These are phyloP conservation scores for Sardinella longiceps DNA, from an alignment of 2,797 vertebrate genomes.

Conservation along the genomic window DNA sequence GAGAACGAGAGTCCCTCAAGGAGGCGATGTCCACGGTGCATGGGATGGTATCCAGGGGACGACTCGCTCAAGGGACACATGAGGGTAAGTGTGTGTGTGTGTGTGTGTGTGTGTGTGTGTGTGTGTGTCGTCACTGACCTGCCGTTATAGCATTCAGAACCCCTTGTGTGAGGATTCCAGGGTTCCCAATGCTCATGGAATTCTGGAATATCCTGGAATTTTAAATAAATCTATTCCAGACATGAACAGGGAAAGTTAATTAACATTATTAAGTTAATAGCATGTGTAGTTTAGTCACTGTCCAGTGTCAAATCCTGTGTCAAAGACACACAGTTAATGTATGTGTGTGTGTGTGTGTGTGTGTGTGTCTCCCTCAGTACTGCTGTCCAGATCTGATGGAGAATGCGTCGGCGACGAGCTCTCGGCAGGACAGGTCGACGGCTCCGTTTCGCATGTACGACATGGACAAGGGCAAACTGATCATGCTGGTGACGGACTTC, in stretches of 20 bases:
- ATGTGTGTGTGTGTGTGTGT: not conserved
- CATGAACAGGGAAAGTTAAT: too few species aligned
- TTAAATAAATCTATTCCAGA: too few species aligned
- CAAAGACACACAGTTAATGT: too few species aligned
- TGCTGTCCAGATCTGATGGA: constrained; percentile 82
- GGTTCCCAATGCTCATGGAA: too few species aligned
- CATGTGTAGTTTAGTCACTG: too few species aligned
- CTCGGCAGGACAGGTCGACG: constrained; percentile 65
- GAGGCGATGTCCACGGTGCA: constrained; percentile 89
- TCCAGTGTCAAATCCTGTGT: too few species aligned
- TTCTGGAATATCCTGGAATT: too few species aligned
- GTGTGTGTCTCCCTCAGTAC: constrained; percentile 67
- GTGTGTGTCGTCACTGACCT: too few species aligned
- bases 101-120: not conserved
- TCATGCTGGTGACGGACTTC: constrained; percentile 97
- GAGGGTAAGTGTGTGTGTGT: constrained; percentile 75
- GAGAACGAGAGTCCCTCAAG: constrained; percentile 84
- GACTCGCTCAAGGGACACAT: constrained; percentile 86
- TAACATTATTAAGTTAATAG: too few species aligned
- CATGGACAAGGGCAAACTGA: constrained; percentile 86
- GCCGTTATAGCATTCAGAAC: too few species aligned
- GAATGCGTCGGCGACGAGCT: constrained; percentile 62
- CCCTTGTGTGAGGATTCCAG: too few species aligned
- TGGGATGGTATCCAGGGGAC: constrained; percentile 83
- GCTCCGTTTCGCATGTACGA: constrained; percentile 62